These are phyloP conservation scores for Amphiprion clarkii DNA, from an alignment of 2,797 vertebrate species.

Conservation along the genomic window DNA sequence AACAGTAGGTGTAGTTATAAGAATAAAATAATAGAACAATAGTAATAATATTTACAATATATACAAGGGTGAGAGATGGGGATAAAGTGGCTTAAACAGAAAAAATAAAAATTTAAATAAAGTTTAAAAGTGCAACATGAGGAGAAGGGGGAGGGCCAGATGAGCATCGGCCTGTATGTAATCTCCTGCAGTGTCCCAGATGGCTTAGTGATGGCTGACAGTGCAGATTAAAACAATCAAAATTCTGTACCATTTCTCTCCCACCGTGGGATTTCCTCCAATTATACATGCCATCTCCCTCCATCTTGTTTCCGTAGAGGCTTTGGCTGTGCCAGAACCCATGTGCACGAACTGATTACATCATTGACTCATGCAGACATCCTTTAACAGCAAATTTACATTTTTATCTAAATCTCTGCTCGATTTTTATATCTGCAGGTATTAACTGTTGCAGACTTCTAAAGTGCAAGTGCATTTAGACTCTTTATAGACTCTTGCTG, in stretches of 20 bases:
- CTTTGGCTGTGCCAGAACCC: conserved; percentile 18
- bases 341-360: conserved; percentile 11
- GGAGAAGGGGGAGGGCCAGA: conserved; percentile 55
- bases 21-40: too few species aligned
- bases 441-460: neutral
- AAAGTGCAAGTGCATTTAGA: neutral
- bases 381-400: conserved; percentile 23
- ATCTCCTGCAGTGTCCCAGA: conserved; percentile 87
- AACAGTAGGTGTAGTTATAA: too few species aligned
- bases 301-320: conserved; percentile 32
- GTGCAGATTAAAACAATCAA: conserved; percentile 81
- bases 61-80: too few species aligned
- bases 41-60: too few species aligned
- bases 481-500: neutral
- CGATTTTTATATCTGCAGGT: too few species aligned
- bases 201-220: conserved; percentile 81
- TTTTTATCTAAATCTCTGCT: conserved; percentile 10
- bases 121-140: too few species aligned
- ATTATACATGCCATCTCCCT: conserved; percentile 41
- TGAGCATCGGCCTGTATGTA: conserved; percentile 74
- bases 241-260: conserved; percentile 65
- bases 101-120: too few species aligned
- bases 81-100: too few species aligned
- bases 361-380: conserved; percentile 14
- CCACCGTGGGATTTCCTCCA: conserved; percentile 30